phyloP scores from a whole-genome alignment of 2,113 vertebrate species.

The Chroicocephalus ridibundus region DNA sequence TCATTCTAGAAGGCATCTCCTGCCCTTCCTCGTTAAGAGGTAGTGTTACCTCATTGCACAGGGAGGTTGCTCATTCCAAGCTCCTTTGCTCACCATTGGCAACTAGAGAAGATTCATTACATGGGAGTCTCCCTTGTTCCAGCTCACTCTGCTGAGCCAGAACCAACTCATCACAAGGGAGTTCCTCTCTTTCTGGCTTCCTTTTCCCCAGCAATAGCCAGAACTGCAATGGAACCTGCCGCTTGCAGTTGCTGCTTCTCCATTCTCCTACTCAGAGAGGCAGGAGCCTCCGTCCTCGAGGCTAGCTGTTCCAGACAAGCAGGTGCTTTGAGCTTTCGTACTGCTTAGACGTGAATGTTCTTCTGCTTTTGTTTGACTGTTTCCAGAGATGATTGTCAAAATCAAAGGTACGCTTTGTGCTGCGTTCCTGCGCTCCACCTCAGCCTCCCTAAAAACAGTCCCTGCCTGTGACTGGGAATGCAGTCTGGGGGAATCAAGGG shows the following conservation, averaged over 20 bases:
- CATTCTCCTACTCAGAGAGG: not conserved
- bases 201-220: not conserved
- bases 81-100: constrained; percentile 14
- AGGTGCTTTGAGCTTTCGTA: not conserved
- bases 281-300: not conserved
- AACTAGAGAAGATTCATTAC: not conserved
- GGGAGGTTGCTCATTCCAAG: constrained; percentile 31
- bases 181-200: constrained; percentile 21
- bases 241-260: not conserved
- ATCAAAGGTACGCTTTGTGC: not conserved
- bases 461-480: not conserved
- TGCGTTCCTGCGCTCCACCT: not conserved
- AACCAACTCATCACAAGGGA: constrained; percentile 20
- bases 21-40: not conserved
- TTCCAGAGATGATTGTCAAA: not conserved
- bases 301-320: not conserved
- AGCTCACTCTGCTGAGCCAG: not conserved
- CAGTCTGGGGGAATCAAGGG: not conserved
- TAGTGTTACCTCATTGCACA: not conserved
- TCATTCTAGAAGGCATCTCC: constrained; percentile 6
- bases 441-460: not conserved
- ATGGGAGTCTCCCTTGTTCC: constrained; percentile 29
- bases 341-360: not conserved
- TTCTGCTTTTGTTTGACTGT: not conserved
- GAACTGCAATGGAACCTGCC: not conserved